Base-by-base conservation (phyloP, 1,140 invertebrate genomes). In the Drosophila ambigua region DNA sequence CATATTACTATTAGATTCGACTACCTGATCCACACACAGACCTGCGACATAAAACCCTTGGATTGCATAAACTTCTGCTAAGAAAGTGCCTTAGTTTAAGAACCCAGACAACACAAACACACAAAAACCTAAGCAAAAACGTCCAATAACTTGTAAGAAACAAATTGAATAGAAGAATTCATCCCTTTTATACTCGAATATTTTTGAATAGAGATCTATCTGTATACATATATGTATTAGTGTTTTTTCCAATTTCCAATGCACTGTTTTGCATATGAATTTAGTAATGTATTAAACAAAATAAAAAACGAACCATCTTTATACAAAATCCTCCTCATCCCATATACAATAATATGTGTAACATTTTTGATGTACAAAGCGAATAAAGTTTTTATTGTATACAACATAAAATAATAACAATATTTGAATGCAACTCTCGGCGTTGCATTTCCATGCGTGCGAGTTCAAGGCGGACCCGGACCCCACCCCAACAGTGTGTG, bases 41-140 rank as follows among this genome's bases (percentile, higher is more conserved):
- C 55, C 44, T 78, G 63, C 65, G 77, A 67, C 20, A 20, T 1
- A 20, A 20, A 20, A 20, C 1, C 20, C 20, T 20, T 79, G 68
- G 68, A 83, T 88, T 88, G 83, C 83, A 88, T 88, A 89, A 88
- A 88, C 84, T 77, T 88, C 72, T 71, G 76, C 72, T 88, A 77
- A 77, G 58, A 64, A 77, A 88, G 76, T 83, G 72, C 65, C 66
- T 72, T 87, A 82, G 66, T 63, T 63, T 85, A 75, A 78, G 78
- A 55, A 31, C 43, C 35, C 55, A 54, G 64, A 76, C 23, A 23
- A 52, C 23, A 28, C 26, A 60, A 48, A 39, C 4, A 4, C 8
- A 39, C 11, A 13, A 35, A 35, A 35, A 35, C 31, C 51, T 58
- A 69, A 49, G 44, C 44, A 15, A 69, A 58, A 20, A 45, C 20